phyloP scores from a whole-genome alignment of 2,797 vertebrate genomes.

The Artibeus jamaicensis region DNA sequence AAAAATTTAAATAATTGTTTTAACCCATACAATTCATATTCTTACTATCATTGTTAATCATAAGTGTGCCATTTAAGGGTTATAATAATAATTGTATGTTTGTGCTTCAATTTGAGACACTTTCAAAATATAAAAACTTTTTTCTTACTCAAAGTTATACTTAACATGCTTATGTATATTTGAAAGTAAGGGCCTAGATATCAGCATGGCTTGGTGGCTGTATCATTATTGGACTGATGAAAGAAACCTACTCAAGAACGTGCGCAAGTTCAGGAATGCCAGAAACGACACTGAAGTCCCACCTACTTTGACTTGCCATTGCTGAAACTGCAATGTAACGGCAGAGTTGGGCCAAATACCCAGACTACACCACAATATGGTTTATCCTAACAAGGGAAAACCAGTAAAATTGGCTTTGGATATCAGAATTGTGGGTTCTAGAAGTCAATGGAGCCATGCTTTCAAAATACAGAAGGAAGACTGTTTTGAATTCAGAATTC shows the following conservation, averaged over 20 bases:
- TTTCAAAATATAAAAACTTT: not conserved
- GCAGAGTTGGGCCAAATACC: not conserved
- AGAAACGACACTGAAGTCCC: not conserved
- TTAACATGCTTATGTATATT: not conserved
- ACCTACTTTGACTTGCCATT: not conserved
- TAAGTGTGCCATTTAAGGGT: not conserved
- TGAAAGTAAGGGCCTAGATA: not conserved
- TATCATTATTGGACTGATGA: not conserved
- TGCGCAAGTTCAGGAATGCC: not conserved
- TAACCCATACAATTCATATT: not conserved
- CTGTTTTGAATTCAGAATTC: not conserved
- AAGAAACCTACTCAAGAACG: not conserved
- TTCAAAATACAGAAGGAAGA: not conserved
- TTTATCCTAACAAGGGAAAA: not conserved
- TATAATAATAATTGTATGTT: not conserved
- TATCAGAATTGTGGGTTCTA: not conserved
- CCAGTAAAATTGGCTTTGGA: not conserved
- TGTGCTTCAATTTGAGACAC: not conserved
- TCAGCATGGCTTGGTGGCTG: not conserved
- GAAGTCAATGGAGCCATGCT: not conserved
- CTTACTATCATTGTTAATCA: not conserved
- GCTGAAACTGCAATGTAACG: not conserved
- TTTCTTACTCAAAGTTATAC: not conserved
- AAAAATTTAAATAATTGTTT: not conserved
- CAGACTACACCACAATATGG: not conserved